Conservation (phyloP, 2,888 invertebrate genomes). For the Prosopocoilus inquinatus region DNA sequence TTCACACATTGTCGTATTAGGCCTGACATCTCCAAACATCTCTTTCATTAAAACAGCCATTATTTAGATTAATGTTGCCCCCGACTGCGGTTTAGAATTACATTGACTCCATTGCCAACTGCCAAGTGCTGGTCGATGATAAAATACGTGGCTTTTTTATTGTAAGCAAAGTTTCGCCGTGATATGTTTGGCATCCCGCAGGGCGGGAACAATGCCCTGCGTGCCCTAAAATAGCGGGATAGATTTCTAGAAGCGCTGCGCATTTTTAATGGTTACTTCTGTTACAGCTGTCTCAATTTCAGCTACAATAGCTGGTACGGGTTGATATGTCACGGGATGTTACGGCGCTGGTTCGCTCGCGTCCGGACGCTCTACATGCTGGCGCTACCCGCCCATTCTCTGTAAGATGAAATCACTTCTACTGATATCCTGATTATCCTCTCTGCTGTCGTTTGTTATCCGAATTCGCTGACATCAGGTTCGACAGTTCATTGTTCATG, state of each 20-base stretch:
- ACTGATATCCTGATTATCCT: constrained; percentile 44
- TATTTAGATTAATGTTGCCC: constrained; percentile 54
- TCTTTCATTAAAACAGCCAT: constrained; percentile 52
- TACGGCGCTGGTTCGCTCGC: constrained; percentile 24
- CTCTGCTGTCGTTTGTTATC: constrained; percentile 44
- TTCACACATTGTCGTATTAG: constrained; percentile 55
- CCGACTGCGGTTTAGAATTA: constrained; percentile 51
- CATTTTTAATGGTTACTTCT: constrained; percentile 41
- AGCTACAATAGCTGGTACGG: constrained; percentile 28
- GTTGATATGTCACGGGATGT: constrained; percentile 23
- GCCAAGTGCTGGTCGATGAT: constrained; percentile 41
- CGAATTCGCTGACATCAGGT: constrained; percentile 51
- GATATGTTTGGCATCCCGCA: constrained; percentile 43
- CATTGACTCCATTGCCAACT: constrained; percentile 45
- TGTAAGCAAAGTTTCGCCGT: constrained; percentile 42
- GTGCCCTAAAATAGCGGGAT: constrained; percentile 32
- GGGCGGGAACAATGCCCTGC: constrained; percentile 38
- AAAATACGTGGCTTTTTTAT: constrained; percentile 45
- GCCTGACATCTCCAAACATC: constrained; percentile 52
- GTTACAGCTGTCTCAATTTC: constrained; percentile 47
- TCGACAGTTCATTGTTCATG: constrained; percentile 51
- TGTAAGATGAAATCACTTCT: constrained; percentile 50
- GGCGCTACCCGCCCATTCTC: constrained; percentile 49
- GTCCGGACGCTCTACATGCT: constrained; percentile 43
- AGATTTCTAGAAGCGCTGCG: constrained; percentile 39